These are phyloP conservation scores for Oplegnathus fasciatus DNA, from an alignment of 2,113 vertebrate species.

Conservation along the genomic window DNA sequence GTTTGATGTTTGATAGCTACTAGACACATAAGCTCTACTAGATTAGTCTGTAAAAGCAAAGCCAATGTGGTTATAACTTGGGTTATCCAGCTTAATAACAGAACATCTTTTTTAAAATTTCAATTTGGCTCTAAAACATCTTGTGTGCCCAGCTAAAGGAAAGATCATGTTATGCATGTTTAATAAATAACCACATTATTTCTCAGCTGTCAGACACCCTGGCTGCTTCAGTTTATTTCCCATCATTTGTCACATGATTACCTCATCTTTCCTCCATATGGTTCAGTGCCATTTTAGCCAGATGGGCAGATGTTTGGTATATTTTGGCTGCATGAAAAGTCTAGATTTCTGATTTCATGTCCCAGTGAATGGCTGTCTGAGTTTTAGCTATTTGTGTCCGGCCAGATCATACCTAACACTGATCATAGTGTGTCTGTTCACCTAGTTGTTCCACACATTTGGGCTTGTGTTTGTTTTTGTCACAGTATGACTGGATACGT, in stretches of 20 bases:
- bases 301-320: slow-evolving; percentile 15
- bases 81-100: background rate
- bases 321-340: slow-evolving; percentile 13
- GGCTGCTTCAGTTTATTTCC: background rate
- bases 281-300: slow-evolving; percentile 17
- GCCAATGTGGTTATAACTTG: background rate
- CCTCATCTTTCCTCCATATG: slow-evolving; percentile 19
- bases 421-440: background rate
- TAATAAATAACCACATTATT: background rate
- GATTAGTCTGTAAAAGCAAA: background rate
- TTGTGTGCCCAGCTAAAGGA: background rate
- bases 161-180: background rate
- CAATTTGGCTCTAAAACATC: background rate
- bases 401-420: background rate
- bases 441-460: slow-evolving; percentile 5
- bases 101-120: background rate
- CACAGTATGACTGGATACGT: background rate
- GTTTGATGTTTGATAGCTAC: background rate
- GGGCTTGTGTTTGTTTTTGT: background rate
- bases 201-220: background rate
- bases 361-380: background rate
- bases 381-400: slow-evolving; percentile 2
- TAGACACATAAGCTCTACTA: background rate
- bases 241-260: slow-evolving; percentile 1
- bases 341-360: background rate